These are phyloP conservation scores for Argyresthia goedartella DNA, from an alignment of 2,888 invertebrate genomes.

Conservation along the genomic window DNA sequence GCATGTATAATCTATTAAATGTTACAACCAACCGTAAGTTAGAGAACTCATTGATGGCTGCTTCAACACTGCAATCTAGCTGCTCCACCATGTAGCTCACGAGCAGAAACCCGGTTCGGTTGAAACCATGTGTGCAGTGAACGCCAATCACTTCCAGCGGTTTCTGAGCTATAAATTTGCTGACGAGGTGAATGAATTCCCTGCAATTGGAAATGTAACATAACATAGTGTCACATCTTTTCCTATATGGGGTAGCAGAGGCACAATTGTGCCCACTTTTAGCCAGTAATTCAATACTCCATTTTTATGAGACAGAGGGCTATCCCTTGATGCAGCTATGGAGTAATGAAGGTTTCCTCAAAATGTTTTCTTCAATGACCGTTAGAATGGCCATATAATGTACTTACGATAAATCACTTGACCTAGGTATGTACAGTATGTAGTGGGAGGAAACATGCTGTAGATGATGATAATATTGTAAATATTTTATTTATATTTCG, in stretches of 20 bases:
- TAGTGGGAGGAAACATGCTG: not conserved
- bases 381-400: not conserved
- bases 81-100: constrained; percentile 91
- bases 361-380: too few species aligned
- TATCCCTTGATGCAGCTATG: too few species aligned
- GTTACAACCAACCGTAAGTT: constrained; percentile 63
- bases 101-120: constrained; percentile 96
- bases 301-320: too few species aligned
- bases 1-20: not conserved
- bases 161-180: constrained; percentile 81
- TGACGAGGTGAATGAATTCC: constrained; percentile 85
- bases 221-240: too few species aligned
- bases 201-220: constrained; percentile 24
- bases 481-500: too few species aligned
- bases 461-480: too few species aligned
- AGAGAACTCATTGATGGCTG: constrained; percentile 84
- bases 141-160: constrained; percentile 86
- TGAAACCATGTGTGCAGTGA: constrained; percentile 99
- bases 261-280: too few species aligned
- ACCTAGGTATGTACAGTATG: too few species aligned
- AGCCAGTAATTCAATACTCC: too few species aligned
- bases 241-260: too few species aligned
- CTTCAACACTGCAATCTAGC: constrained; percentile 86
- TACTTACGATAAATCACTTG: not conserved
- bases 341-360: too few species aligned